A percentile compares a stretch with the other conserved stretches of the same genome.
These are phyloP conservation scores for Luffia ferchaultella DNA, from an alignment of 2,888 invertebrate genomes.

Conservation along the genomic window DNA sequence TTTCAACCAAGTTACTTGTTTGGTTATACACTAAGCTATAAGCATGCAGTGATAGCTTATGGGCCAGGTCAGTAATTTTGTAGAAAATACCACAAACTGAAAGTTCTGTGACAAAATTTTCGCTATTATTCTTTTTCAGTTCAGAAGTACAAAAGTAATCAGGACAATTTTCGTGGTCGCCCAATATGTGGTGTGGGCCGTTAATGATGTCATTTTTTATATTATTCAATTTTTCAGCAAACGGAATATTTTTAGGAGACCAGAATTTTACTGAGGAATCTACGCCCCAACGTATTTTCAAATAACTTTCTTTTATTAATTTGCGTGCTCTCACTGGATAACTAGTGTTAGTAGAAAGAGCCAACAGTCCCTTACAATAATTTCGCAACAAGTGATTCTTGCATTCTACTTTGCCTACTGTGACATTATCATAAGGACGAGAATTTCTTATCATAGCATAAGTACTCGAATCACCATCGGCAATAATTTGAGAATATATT, in stretches of 20 bases:
- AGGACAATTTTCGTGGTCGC: not conserved
- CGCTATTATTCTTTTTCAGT: not conserved
- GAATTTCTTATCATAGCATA: slow-evolving; percentile 2
- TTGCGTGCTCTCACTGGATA: slow-evolving; percentile 2
- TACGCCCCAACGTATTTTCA: slow-evolving; percentile 7
- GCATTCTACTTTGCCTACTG: slow-evolving; percentile 6
- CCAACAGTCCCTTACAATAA: slow-evolving; percentile 11
- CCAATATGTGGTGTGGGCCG: not conserved
- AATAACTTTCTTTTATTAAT: slow-evolving; percentile 5
- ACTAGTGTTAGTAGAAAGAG: slow-evolving; percentile 7
- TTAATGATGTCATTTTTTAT: not conserved
- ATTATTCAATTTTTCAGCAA: not conserved
- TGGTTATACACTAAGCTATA: slow-evolving; percentile 13
- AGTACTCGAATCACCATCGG: slow-evolving; percentile 7
- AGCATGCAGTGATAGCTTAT: not conserved
- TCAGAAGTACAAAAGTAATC: not conserved
- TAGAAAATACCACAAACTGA: not conserved
- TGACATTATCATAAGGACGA: slow-evolving; percentile 3
- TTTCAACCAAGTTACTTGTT: slow-evolving; percentile 12
- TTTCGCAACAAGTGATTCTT: slow-evolving; percentile 5
- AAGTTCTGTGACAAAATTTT: not conserved
- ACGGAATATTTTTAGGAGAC: not conserved
- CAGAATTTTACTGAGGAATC: slow-evolving; percentile 8
- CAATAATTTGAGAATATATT: not conserved
- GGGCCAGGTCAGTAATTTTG: not conserved